A percentile compares a stretch with the other conserved stretches of the same genome.
These are phyloP conservation scores for Hybognathus amarus DNA, from an alignment of 2,797 vertebrate genomes.

Conservation along the genomic window DNA sequence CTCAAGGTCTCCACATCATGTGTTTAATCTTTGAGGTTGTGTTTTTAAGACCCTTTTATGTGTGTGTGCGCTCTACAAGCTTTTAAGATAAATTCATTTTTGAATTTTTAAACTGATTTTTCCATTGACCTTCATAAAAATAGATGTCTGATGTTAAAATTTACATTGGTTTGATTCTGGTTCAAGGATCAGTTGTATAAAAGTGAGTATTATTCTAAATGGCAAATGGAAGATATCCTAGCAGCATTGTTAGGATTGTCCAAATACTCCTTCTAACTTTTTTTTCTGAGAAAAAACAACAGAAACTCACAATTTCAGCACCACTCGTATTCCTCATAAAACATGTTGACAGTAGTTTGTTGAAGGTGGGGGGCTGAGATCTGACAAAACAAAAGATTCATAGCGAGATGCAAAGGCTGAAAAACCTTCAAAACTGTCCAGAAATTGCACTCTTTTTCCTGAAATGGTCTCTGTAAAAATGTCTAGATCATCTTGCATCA, in stretches of 20 bases:
- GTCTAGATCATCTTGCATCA: slow-evolving; percentile 22
- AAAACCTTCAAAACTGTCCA: slow-evolving; percentile 29
- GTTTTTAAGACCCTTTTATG: slow-evolving; percentile 57
- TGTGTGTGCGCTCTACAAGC: slow-evolving; percentile 37
- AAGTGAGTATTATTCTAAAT: neutral
- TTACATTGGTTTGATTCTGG: neutral
- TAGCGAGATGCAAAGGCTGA: neutral
- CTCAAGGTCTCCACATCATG: slow-evolving; percentile 71
- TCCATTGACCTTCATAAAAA: neutral
- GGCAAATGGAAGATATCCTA: neutral
- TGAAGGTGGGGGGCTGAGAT: slow-evolving; percentile 9
- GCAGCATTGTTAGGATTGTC: no score
- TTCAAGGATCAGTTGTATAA: neutral
- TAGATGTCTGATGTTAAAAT: neutral
- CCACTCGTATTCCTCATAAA: slow-evolving; percentile 1
- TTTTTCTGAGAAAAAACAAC: neutral
- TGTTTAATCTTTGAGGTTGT: slow-evolving; percentile 68
- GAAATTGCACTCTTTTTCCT: slow-evolving; percentile 15
- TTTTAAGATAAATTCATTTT: neutral
- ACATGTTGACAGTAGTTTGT: slow-evolving; percentile 24
- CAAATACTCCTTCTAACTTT: neutral
- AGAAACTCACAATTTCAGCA: neutral
- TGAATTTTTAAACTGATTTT: neutral
- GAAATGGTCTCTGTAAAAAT: slow-evolving; percentile 20
- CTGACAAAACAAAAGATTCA: slow-evolving; percentile 22